Base-by-base conservation (phyloP, 92 coral and sea anemone genomes). In the Heliopora coerulea region DNA sequence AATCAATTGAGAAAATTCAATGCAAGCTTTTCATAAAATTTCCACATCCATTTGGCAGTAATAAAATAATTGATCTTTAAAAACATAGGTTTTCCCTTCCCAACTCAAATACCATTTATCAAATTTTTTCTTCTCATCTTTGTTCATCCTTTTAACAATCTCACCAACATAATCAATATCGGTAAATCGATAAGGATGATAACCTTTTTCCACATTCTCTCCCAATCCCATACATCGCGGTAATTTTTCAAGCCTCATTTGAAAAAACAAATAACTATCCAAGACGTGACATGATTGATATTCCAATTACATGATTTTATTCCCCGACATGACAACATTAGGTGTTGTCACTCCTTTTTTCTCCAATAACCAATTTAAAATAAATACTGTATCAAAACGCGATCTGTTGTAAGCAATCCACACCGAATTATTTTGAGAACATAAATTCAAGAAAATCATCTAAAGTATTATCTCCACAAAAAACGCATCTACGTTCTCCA, bases 311-410 rank as follows among this genome's bases (percentile, higher is more conserved):
- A 49, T 49, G 1, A 70, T 30, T 14, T 50, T 54, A 50, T 49
- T 70, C 25, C 77, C 77, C 14, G 28, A 49, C 77, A 70, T 70
- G 3, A 57, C 50, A 12, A 44, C 50, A n/a, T 70, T 70, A 19
- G 40, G 78, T 39, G 37, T 37, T 31, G 24, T 37, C 48, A 72
- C 31, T 50, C 26, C 2, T 46, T 72, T 35, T 3, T 13, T 54
- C 25, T 32, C 44, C 27, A 72, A 50, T 34, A 72, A 54, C 14
- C 28, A 35, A 11, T 39, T 57, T 29, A 72, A 42, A 37, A 72
- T 26, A 59, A 70, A 70, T 24, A 70, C 15, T 4, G 75, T 23
- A 0, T 68, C 59, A 68, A 46, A 68, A 46, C 29, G 75, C 17
- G 61, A 34, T 1, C 62, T 42, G 24, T 50, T 50, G 34, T 49